Percentiles rank a stretch among this genome's conserved stretches.
Conservation (phyloP, 2,888 invertebrate species). For the Serripes groenlandicus region DNA sequence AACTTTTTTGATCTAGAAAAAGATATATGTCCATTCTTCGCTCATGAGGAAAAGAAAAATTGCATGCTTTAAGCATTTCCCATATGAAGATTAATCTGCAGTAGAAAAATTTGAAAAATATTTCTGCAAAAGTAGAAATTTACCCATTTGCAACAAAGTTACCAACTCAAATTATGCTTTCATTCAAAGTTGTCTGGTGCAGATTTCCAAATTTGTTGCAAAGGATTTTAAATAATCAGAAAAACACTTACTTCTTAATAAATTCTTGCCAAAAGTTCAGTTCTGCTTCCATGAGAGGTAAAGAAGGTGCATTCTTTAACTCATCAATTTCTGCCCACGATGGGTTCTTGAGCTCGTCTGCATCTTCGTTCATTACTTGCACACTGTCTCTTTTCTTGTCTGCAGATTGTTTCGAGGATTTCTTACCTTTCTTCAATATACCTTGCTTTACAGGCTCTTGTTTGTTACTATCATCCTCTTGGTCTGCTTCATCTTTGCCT, state of each 20-base stretch:
- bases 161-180: too few relatives aligned
- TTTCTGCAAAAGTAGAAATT: too few relatives aligned
- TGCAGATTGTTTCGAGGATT: neutral
- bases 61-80: too few relatives aligned
- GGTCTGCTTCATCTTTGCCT: neutral
- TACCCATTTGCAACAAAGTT: too few relatives aligned
- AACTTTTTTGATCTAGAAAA: too few relatives aligned
- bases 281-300: constrained; percentile 89
- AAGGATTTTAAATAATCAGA: too few relatives aligned
- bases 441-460: neutral
- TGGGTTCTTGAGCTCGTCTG: constrained; percentile 73
- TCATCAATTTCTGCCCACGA: constrained; percentile 79
- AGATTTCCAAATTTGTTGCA: too few relatives aligned
- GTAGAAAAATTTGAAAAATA: too few relatives aligned
- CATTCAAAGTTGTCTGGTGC: too few relatives aligned
- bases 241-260: constrained; percentile 89
- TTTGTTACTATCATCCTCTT: neutral
- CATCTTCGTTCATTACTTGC: constrained; percentile 32
- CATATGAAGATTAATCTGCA: too few relatives aligned
- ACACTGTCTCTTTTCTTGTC: constrained; percentile 28
- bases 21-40: too few relatives aligned
- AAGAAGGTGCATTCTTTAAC: constrained; percentile 72
- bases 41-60: too few relatives aligned
- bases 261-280: constrained; percentile 96
- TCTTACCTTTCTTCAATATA: constrained; percentile 4